Percentiles rank a stretch among this genome's conserved stretches.
phyloP scores from a whole-genome alignment of 2,888 invertebrate species.

The Odontomyia ornata region DNA sequence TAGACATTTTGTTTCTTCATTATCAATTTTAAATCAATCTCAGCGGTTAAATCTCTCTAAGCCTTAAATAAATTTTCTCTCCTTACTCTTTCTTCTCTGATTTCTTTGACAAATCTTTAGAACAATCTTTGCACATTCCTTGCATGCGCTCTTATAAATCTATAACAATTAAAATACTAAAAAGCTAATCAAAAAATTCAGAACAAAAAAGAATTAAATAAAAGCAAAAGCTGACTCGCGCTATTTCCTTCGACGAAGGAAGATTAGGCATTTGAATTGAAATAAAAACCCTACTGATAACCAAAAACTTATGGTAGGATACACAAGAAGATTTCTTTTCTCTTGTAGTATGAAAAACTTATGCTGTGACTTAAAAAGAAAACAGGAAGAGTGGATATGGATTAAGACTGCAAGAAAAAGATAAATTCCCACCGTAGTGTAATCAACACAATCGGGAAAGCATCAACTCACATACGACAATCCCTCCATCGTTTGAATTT shows the following conservation, averaged over 20 bases:
- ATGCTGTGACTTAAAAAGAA: too few relatives aligned
- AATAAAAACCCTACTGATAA: neutral
- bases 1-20: neutral
- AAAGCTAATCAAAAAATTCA: constrained; percentile 7
- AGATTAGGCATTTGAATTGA: neutral
- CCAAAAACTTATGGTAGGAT: neutral
- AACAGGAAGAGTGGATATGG: too few relatives aligned
- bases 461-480: too few relatives aligned
- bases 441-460: too few relatives aligned
- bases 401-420: too few relatives aligned
- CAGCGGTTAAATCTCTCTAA: neutral
- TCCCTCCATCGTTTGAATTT: too few relatives aligned
- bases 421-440: too few relatives aligned
- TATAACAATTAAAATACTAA: constrained; percentile 21
- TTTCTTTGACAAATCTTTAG: neutral
- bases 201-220: constrained; percentile 1
- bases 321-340: too few relatives aligned
- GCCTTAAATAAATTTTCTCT: neutral
- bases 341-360: too few relatives aligned
- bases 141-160: neutral
- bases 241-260: neutral
- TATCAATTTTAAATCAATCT: constrained; percentile 2
- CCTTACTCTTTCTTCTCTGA: neutral
- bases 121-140: neutral
- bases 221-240: constrained; percentile 10